Base-by-base conservation (phyloP, 2,113 vertebrate species). In the Xenopus laevis region DNA sequence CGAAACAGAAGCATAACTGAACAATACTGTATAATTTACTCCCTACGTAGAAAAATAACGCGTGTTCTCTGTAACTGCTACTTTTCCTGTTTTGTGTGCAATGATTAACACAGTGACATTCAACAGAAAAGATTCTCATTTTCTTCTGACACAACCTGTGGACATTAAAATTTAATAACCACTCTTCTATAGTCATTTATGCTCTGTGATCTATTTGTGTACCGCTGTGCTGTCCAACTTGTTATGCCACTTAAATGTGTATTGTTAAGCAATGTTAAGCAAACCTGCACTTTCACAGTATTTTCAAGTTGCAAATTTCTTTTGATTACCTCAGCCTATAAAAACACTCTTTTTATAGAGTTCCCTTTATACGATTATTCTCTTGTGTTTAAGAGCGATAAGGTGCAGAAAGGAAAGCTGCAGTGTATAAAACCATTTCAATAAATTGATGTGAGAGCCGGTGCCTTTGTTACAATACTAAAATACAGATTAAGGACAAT, bases 131-230 rank as follows among this genome's bases (percentile, higher is more conserved):
- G 80, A 83, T 78, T 75, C 76, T 77, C 70, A 70, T 85, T 84
- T 86, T 83, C 81, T 75, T 82, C 78, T 78, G 77, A 81, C 79
- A 69, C 79, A 89, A 87, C 84, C 78, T 82, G 75, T 61, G 75
- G 80, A 79, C 84, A 83, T 83, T 82, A 83, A 82, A 81, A 80
- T 85, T 87, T 85, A 86, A 83, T 81, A 82, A 77, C 79, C 81
- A 70, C 65, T 80, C 79, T 81, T 81, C 82, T 83, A 59, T 4
- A 81, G 68, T 68, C 81, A 81, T 77, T 66, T 77, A 76, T 40
- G 15, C 71, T 78, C 66, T 71, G 81, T 78, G 62, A 58, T 68
- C 72, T 71, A 44, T 64, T 80, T 75, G 75, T 64, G 68, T 71
- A 62, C 63, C 74, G 40, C 65, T 83, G 66, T 0, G 0, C 65